Evolutionary conservation across 1,140 invertebrate genomes (phyloP).

Genomic region (Acromyrmex echinatior): DNA sequence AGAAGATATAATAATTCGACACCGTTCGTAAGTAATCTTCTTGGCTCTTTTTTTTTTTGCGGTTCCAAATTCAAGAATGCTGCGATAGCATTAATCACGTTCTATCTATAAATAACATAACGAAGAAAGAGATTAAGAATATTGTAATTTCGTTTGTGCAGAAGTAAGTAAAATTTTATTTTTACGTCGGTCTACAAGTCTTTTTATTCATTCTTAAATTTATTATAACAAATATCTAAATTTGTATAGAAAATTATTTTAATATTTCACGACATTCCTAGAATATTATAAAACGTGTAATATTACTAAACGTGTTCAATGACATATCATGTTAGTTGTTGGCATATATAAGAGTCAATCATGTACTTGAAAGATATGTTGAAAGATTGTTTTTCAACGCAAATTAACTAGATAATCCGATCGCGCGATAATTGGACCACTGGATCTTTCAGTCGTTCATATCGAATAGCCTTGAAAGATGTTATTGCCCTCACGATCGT

Average conservation of each 20-base stretch:
- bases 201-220: not conserved
- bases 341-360: not conserved
- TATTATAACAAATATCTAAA: not conserved
- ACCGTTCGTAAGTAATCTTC: not conserved
- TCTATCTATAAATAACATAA: not conserved
- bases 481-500: constrained; percentile 68
- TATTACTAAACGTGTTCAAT: not conserved
- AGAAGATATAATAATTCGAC: not conserved
- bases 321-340: not conserved
- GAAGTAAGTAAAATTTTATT: not conserved
- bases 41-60: not conserved
- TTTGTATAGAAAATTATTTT: not conserved
- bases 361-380: not conserved
- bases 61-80: not conserved
- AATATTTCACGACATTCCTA: not conserved
- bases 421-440: constrained; percentile 14
- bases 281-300: not conserved
- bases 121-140: not conserved
- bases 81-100: constrained; percentile 2
- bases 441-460: constrained; percentile 36
- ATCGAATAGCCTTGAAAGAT: constrained; percentile 62
- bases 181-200: not conserved
- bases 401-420: constrained; percentile 29
- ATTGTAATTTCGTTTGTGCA: not conserved
- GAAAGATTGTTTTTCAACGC: constrained; percentile 1